Evolutionary conservation across 2,888 invertebrate species (phyloP).

Genomic region (Acrocyrtus sp.): DNA sequence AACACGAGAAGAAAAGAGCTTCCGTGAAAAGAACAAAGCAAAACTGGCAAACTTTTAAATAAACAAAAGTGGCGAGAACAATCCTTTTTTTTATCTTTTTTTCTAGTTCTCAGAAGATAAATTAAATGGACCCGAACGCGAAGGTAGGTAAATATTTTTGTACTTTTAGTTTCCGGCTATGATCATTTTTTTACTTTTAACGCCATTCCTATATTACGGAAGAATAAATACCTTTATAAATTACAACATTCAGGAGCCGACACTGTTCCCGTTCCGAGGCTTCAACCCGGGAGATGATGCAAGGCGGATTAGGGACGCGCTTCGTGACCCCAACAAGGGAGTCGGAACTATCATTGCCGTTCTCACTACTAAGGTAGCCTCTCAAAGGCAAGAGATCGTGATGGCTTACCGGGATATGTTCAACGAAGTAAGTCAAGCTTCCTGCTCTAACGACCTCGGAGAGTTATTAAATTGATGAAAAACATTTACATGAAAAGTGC

Average conservation of each 20-base stretch:
- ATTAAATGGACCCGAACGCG: constrained; percentile 30
- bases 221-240: too few relatives aligned
- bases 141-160: constrained; percentile 24
- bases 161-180: background rate
- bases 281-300: constrained; percentile 43
- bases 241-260: too few relatives aligned
- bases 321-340: constrained; percentile 64
- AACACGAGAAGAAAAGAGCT: too few relatives aligned
- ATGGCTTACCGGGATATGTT: constrained; percentile 13
- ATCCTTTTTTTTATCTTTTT: too few relatives aligned
- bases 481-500: too few relatives aligned
- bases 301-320: constrained; percentile 25
- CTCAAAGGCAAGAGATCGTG: constrained; percentile 64
- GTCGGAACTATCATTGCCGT: constrained; percentile 65
- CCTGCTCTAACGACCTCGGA: background rate
- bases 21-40: background rate
- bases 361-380: constrained; percentile 66
- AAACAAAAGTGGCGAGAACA: too few relatives aligned
- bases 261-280: constrained; percentile 21
- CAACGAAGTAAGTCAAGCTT: constrained; percentile 2
- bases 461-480: background rate
- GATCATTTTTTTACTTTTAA: background rate
- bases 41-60: background rate
- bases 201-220: too few relatives aligned
- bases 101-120: background rate